Conservation (phyloP, 2,888 invertebrate species). For the Catocala sponsa region DNA sequence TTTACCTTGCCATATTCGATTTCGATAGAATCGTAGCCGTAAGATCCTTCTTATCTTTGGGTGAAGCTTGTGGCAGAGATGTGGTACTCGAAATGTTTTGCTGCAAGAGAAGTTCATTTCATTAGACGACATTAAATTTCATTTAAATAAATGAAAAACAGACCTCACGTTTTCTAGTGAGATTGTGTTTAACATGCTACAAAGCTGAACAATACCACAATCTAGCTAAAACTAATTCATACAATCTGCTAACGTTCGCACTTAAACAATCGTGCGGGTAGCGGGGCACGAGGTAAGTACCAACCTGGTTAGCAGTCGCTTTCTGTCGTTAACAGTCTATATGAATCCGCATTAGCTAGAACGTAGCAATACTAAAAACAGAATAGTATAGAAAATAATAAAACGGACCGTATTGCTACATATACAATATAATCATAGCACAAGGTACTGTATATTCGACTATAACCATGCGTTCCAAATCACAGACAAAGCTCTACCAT, state of each 20-base stretch:
- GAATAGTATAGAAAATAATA: background rate
- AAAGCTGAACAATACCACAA: constrained; percentile 8
- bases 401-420: constrained; percentile 2
- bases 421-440: background rate
- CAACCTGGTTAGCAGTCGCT: no score
- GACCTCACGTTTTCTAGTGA: constrained; percentile 43
- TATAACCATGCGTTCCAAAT: constrained; percentile 9
- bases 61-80: constrained; percentile 80
- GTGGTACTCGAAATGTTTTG: constrained; percentile 88
- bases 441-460: background rate
- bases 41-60: constrained; percentile 89
- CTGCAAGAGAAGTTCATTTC: constrained; percentile 59
- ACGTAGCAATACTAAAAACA: background rate
- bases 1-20: constrained; percentile 95
- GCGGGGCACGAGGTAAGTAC: no score
- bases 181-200: constrained; percentile 43
- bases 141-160: background rate
- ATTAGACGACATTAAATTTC: background rate
- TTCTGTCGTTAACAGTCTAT: no score
- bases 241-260: no score
- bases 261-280: no score
- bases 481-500: constrained; percentile 13
- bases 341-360: no score
- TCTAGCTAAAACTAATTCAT: no score
- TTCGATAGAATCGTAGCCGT: constrained; percentile 90